These are phyloP conservation scores for Phymanthus crucifer DNA, from an alignment of 92 coral and sea anemone species.

Conservation along the genomic window DNA sequence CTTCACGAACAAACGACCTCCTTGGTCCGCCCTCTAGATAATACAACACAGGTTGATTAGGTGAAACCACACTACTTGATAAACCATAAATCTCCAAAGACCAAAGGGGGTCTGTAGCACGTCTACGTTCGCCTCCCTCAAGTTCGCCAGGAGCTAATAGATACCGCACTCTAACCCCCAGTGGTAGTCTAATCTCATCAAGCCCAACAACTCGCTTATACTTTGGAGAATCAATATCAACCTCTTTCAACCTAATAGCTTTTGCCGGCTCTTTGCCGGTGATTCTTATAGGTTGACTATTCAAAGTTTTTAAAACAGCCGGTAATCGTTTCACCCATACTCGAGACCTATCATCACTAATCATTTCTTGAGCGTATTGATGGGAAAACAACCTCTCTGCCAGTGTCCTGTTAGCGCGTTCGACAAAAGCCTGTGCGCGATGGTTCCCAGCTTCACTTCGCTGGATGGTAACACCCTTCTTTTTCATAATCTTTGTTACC, in stretches of 20 bases:
- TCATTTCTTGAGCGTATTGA: conserved; percentile 33
- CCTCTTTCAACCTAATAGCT: neutral
- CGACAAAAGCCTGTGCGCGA: conserved; percentile 11
- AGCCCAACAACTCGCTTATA: conserved; percentile 15
- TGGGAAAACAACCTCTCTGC: conserved; percentile 16
- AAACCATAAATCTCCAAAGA: neutral
- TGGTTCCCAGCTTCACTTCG: neutral
- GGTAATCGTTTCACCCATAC: conserved; percentile 15
- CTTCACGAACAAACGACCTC: conserved; percentile 15
- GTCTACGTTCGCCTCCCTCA: conserved; percentile 15
- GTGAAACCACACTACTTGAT: neutral
- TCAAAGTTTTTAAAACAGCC: neutral
- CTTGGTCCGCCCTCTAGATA: neutral
- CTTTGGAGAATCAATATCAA: no score
- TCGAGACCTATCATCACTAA: neutral
- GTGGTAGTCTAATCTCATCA: conserved; percentile 3
- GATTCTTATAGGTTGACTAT: neutral
- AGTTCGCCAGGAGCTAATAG: conserved; percentile 17
- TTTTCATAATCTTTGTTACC: neutral
- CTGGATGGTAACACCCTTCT: neutral
- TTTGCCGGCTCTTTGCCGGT: neutral
- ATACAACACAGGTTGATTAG: conserved; percentile 17
- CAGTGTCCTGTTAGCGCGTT: conserved; percentile 10
- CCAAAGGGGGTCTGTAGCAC: conserved; percentile 43
- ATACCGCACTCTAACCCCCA: conserved; percentile 10